Evolutionary conservation across 2,113 vertebrate genomes (phyloP).

Genomic region (Uria lomvia): DNA sequence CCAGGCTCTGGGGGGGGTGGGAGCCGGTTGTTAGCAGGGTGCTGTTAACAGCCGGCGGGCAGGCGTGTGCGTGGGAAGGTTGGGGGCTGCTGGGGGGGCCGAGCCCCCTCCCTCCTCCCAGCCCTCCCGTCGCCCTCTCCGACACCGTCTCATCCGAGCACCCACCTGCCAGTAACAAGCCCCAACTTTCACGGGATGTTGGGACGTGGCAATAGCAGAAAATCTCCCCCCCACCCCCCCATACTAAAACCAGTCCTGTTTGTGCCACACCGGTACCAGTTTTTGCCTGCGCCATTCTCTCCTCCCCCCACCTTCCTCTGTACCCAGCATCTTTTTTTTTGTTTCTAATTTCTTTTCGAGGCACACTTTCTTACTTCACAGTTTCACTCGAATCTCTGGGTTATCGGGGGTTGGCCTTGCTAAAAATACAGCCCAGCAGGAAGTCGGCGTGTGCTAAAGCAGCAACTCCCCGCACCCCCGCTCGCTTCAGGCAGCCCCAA

Average conservation of each 20-base stretch:
- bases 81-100: background rate
- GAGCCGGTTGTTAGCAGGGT: conserved; percentile 44
- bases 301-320: background rate
- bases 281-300: background rate
- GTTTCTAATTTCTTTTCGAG: background rate
- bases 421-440: conserved; percentile 51
- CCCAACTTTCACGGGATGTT: background rate
- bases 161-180: background rate
- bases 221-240: background rate
- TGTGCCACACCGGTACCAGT: background rate
- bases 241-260: background rate
- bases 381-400: background rate
- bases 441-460: background rate
- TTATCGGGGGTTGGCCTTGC: conserved; percentile 1
- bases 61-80: conserved; percentile 53
- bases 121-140: background rate
- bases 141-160: fast-evolving
- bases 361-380: background rate
- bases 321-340: background rate
- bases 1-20: conserved; percentile 43
- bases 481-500: background rate
- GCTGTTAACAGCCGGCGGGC: conserved; percentile 33
- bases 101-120: background rate
- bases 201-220: background rate
- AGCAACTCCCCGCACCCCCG: background rate